phyloP scores from a whole-genome alignment of 2,797 vertebrate genomes.

The Anableps anableps region DNA sequence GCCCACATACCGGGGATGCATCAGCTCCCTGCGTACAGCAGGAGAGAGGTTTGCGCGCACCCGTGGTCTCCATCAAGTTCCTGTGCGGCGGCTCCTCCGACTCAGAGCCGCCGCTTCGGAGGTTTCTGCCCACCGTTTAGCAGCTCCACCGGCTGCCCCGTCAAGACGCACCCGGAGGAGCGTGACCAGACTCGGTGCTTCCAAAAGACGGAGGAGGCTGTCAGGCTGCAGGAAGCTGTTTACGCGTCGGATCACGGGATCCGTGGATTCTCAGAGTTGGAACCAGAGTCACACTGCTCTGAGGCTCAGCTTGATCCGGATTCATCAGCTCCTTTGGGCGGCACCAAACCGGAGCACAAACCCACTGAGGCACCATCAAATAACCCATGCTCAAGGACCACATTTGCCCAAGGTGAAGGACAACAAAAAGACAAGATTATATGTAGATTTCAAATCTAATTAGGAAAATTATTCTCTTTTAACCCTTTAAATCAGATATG shows the following conservation, averaged over 20 bases:
- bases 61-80: slow-evolving; percentile 90
- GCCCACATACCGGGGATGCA: slow-evolving; percentile 88
- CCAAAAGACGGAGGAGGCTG: slow-evolving; percentile 82
- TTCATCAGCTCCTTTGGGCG: slow-evolving; percentile 78
- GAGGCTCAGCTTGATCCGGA: slow-evolving; percentile 80
- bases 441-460: neutral
- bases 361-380: slow-evolving; percentile 81
- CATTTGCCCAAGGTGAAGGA: slow-evolving; percentile 87
- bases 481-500: neutral
- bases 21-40: slow-evolving; percentile 84
- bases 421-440: neutral
- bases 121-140: slow-evolving; percentile 87
- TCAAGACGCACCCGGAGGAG: slow-evolving; percentile 85
- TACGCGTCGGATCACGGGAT: slow-evolving; percentile 81
- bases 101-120: slow-evolving; percentile 85
- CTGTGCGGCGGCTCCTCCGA: slow-evolving; percentile 78
- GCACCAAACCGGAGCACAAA: slow-evolving; percentile 80
- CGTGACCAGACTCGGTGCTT: slow-evolving; percentile 79
- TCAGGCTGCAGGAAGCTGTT: slow-evolving; percentile 73
- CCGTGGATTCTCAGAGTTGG: slow-evolving; percentile 81
- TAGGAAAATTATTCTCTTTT: neutral
- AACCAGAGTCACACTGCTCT: slow-evolving; percentile 78
- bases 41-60: slow-evolving; percentile 86
- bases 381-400: slow-evolving; percentile 85
- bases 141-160: slow-evolving; percentile 74